A percentile compares a stretch with the other conserved stretches of the same genome.
Conservation (phyloP, 2,113 vertebrate genomes). For the Lichenostomus cassidix region DNA sequence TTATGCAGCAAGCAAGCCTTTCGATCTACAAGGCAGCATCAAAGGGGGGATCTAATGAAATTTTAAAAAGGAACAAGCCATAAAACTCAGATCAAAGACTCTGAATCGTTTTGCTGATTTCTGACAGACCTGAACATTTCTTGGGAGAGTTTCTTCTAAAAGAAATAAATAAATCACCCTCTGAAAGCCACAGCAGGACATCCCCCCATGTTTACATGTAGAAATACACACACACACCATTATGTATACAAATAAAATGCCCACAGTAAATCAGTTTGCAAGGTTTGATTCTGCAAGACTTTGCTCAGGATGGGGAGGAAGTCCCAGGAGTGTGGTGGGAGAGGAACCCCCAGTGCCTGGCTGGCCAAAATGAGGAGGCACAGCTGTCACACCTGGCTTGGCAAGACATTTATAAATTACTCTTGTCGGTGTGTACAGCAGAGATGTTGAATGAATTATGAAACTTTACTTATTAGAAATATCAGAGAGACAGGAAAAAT, state of each 20-base stretch:
- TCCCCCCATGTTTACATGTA: no score
- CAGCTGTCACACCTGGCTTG: background rate
- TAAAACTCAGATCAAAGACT: background rate
- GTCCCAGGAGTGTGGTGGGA: background rate
- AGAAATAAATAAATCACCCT: background rate
- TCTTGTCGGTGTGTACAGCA: background rate
- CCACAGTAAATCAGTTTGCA: background rate
- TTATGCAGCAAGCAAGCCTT: background rate
- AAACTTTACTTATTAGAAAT: background rate
- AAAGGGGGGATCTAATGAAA: background rate
- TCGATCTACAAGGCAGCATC: background rate
- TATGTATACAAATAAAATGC: background rate
- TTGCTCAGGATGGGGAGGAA: background rate
- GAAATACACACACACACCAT: rapidly evolving
- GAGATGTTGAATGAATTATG: background rate
- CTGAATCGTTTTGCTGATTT: background rate
- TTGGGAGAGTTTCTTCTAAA: background rate
- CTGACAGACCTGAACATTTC: background rate
- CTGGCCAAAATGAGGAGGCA: background rate
- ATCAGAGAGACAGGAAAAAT: background rate
- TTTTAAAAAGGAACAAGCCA: background rate
- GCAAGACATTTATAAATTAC: background rate
- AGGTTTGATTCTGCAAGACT: background rate
- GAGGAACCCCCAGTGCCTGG: background rate
- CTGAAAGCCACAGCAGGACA: background rate